Conservation (phyloP, 2,888 invertebrate genomes). For the Podabrus alpinus region DNA sequence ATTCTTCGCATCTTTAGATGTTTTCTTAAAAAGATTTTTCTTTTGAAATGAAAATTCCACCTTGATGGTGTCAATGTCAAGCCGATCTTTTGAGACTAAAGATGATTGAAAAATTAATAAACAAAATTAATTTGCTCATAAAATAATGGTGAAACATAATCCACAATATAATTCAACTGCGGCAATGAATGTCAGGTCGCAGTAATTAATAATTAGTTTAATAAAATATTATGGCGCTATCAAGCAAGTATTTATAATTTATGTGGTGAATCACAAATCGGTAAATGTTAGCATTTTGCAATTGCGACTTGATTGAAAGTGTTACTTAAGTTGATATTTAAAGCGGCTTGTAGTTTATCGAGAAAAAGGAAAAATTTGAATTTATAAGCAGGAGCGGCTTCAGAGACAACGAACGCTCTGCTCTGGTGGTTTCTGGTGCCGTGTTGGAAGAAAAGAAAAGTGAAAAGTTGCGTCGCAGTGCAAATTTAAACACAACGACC, state of each 20-base stretch:
- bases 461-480: not conserved
- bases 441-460: no score
- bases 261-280: not conserved
- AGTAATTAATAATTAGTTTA: slow-evolving; percentile 7
- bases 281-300: not conserved
- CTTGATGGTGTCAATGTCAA: not conserved
- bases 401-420: not conserved
- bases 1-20: no score
- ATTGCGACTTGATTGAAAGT: not conserved
- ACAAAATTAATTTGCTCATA: not conserved
- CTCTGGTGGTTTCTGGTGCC: no score
- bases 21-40: no score
- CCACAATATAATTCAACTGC: slow-evolving; percentile 2
- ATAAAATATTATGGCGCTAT: slow-evolving; percentile 8
- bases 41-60: no score
- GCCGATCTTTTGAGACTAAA: not conserved
- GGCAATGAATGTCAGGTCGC: slow-evolving; percentile 4
- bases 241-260: not conserved
- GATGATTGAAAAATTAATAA: not conserved
- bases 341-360: not conserved
- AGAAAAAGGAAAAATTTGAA: not conserved
- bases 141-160: slow-evolving; percentile 2
- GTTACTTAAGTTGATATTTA: not conserved
- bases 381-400: not conserved
- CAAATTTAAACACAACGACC: not conserved